Evolutionary conservation across 2,888 invertebrate species (phyloP).

Genomic region (Rotaria magnacalcarata): DNA sequence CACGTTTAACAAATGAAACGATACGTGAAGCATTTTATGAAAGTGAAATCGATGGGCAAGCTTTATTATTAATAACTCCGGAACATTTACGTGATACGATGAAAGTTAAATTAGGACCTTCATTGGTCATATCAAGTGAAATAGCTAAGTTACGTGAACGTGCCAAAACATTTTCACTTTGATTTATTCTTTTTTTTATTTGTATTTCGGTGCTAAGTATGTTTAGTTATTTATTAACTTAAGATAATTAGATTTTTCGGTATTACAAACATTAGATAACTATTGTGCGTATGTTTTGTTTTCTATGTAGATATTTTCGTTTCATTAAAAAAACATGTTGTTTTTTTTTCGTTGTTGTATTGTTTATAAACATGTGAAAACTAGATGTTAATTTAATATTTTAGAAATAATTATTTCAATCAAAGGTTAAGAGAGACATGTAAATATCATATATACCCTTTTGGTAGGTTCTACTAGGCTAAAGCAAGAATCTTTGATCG

Average conservation of each 20-base stretch:
- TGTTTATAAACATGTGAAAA: not conserved
- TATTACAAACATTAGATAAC: not conserved
- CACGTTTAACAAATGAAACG: not conserved
- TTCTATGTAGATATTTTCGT: constrained; percentile 13
- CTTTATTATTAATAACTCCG: constrained; percentile 39
- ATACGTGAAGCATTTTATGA: constrained; percentile 30
- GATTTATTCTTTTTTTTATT: not conserved
- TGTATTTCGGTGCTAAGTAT: not conserved
- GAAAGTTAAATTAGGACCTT: constrained; percentile 45
- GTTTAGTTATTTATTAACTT: not conserved
- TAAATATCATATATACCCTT: too few species aligned
- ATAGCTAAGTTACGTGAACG: constrained; percentile 39
- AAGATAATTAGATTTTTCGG: not conserved
- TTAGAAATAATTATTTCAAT: too few species aligned
- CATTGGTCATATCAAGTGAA: constrained; percentile 42
- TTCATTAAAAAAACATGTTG: not conserved
- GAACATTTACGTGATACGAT: constrained; percentile 43
- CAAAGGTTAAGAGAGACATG: too few species aligned
- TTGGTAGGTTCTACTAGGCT: too few species aligned
- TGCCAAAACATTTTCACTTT: not conserved
- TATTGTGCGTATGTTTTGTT: not conserved
- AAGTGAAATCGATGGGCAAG: constrained; percentile 44
- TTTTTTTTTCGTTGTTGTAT: not conserved
- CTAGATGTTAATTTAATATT: too few species aligned
- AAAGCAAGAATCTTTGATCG: too few species aligned